Conservation (phyloP, 2,797 vertebrate genomes). For the Aplochiton taeniatus region DNA sequence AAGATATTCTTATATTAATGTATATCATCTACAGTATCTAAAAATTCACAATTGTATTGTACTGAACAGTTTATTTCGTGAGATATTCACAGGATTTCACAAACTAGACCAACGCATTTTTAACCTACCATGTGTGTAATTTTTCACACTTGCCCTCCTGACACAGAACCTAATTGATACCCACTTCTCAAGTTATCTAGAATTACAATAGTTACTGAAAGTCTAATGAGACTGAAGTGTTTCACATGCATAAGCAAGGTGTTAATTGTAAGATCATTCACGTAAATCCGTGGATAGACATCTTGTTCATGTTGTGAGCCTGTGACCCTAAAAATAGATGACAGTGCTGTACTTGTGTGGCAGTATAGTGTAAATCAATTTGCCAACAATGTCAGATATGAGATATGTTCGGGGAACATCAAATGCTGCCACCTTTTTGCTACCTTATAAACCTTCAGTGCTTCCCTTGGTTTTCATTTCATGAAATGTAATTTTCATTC, state of each 20-base stretch:
- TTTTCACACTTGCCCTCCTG: slow-evolving; percentile 58
- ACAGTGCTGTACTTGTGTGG: slow-evolving; percentile 18
- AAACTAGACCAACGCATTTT: too few species aligned
- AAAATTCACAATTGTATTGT: too few species aligned
- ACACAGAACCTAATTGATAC: slow-evolving; percentile 16
- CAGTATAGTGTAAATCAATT: slow-evolving; percentile 45
- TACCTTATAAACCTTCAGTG: slow-evolving; percentile 31
- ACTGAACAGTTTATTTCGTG: too few species aligned
- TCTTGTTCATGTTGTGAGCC: slow-evolving; percentile 57
- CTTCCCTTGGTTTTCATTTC: too few species aligned
- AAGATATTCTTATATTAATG: too few species aligned
- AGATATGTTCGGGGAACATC: slow-evolving; percentile 24
- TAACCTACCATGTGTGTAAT: not conserved
- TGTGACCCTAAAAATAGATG: slow-evolving; percentile 59
- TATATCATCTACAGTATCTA: too few species aligned
- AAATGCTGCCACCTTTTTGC: slow-evolving; percentile 43
- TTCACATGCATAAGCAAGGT: not conserved
- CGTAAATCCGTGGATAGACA: slow-evolving; percentile 47
- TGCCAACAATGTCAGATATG: slow-evolving; percentile 41
- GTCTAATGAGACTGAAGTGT: not conserved
- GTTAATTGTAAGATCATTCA: slow-evolving; percentile 4
- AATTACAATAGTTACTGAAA: not conserved
- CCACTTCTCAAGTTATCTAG: slow-evolving; percentile 32
- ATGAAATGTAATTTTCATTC: too few species aligned
- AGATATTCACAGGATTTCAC: too few species aligned